Evolutionary conservation across 2,113 vertebrate species (phyloP), one percentile per base, ranked within the genome.

Genomic region (Chloropsis cyanopogon): DNA sequence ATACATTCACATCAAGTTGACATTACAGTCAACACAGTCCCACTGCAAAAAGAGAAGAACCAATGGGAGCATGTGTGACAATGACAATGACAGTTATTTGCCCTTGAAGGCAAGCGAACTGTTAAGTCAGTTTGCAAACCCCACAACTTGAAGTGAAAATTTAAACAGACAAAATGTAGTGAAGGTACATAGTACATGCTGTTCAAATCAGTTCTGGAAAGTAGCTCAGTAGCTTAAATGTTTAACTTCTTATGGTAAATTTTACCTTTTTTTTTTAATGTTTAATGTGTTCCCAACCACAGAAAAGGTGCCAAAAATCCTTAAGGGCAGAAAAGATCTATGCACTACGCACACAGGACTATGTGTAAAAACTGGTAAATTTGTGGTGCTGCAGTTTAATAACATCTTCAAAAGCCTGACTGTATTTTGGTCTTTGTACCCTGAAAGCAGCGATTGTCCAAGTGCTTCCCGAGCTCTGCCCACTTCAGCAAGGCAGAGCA

Each of bases 201-300:
- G 86, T 86, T 76, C 86, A 90, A 70, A 70, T 35, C 52, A 26
- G 4, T 52, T 75, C 79, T 88, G 82, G 26, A 83, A 92, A 90
- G 52, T 3, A 85, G 77, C 12, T 91, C 86, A 91, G 14, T 29
- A 76, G 70, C 26, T 70, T 39, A 86, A 94, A 96, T 92, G 68
- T 92, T 96, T 94, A 96, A 96, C 94, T 88, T 78, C 21, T 41
- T 47, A 50, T 0, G 18, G 39, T 86, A 94, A 94, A 86, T 52
- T 77, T 90, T 96, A 96, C 89, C 90, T 49, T 60, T 23, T 39
- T 37, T 78, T 52, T 93, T 16, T 49, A 70, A 82, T 66, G 29
- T 56, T 77, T 49, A 63, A 11, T 24, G 22, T 0, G 0, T 31
- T 61, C 73, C 41, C 92, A 68, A 92, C 18, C 35, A 83, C 35